Evolutionary conservation across 2,797 vertebrate genomes (phyloP).

Genomic region (Fratercula arctica): DNA sequence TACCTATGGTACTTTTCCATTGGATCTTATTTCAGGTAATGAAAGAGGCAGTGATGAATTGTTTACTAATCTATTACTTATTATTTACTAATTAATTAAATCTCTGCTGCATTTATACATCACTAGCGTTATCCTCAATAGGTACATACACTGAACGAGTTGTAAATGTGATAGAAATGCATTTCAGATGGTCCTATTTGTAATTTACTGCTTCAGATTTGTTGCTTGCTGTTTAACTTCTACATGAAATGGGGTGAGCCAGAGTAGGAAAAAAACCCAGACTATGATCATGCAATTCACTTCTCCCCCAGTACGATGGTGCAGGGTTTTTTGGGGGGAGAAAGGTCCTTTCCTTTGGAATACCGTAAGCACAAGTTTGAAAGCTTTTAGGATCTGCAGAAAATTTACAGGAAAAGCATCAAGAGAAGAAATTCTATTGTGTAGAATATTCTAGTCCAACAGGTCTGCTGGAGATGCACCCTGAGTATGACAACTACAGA

Average conservation of each 20-base stretch:
- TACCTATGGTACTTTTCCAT: neutral
- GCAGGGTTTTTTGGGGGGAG: neutral
- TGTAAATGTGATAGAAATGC: neutral
- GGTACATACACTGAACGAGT: neutral
- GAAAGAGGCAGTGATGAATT: neutral
- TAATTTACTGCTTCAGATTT: neutral
- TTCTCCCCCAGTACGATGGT: neutral
- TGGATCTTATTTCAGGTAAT: neutral
- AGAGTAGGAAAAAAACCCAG: neutral
- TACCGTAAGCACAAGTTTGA: neutral
- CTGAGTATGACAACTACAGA: neutral
- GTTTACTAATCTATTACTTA: neutral
- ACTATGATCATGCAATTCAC: neutral
- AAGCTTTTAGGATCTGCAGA: neutral
- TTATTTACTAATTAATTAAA: neutral
- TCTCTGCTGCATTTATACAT: neutral
- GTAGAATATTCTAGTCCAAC: neutral
- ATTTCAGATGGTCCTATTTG: neutral
- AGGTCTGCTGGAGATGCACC: neutral
- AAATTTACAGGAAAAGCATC: neutral
- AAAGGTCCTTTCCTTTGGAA: neutral
- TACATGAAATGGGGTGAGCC: neutral
- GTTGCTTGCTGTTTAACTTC: neutral
- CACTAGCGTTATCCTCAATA: neutral
- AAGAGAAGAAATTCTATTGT: neutral